phyloP scores from a whole-genome alignment of 2,888 invertebrate species.

The Cerastoderma edule region DNA sequence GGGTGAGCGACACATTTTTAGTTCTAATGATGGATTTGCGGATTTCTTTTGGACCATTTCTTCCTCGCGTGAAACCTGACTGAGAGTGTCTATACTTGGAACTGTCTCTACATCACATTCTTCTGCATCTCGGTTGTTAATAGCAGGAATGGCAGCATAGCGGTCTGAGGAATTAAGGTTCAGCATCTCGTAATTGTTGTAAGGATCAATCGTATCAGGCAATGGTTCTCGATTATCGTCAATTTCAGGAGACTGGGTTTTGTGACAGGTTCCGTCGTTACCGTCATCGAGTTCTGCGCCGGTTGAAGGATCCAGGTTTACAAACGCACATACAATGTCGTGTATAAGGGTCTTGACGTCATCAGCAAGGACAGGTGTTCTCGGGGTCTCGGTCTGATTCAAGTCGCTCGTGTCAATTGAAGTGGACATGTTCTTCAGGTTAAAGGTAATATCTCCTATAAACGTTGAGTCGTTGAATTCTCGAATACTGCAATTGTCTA shows the following conservation, averaged over 20 bases:
- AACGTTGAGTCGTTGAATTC: slow-evolving; percentile 13
- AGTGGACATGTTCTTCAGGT: slow-evolving; percentile 6
- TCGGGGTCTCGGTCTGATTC: background rate
- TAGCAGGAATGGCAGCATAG: too few relatives aligned
- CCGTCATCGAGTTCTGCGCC: too few relatives aligned
- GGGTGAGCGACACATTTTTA: slow-evolving; percentile 20
- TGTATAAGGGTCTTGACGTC: slow-evolving; percentile 4
- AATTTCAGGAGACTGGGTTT: too few relatives aligned
- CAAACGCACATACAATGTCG: background rate
- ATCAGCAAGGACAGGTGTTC: background rate
- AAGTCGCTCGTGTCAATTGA: background rate
- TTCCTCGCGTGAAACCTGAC: background rate
- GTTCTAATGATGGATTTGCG: too few relatives aligned
- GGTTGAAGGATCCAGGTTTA: background rate
- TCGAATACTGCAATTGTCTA: background rate
- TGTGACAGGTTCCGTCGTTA: too few relatives aligned
- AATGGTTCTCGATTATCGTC: background rate
- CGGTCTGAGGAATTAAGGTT: background rate
- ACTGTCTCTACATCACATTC: background rate
- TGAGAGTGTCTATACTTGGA: background rate
- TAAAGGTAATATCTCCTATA: slow-evolving; percentile 14
- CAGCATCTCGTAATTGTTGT: background rate
- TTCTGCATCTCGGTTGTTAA: background rate
- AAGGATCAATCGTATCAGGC: background rate
- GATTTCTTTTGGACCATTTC: background rate